phyloP scores from a whole-genome alignment of 2,797 vertebrate species.

The Otus scops region DNA sequence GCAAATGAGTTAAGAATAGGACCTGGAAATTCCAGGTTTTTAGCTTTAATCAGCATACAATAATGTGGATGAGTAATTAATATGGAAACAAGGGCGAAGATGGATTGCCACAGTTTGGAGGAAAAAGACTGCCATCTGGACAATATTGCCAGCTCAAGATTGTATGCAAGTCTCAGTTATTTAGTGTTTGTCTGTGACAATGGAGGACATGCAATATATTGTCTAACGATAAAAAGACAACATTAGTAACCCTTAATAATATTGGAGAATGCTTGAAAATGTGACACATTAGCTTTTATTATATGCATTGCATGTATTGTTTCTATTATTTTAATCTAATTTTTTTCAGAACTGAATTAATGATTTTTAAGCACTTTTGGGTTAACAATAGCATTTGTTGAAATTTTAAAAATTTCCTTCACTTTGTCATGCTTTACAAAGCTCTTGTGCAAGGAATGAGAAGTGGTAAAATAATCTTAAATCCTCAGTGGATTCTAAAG shows the following conservation, averaged over 20 bases:
- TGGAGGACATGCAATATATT: neutral
- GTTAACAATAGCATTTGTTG: neutral
- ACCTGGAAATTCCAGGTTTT: neutral
- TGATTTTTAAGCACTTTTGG: neutral
- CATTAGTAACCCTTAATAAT: neutral
- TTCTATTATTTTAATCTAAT: neutral
- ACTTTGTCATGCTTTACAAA: neutral
- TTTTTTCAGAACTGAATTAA: neutral
- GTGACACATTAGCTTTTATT: neutral
- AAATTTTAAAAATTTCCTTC: neutral
- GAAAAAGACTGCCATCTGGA: constrained; percentile 24
- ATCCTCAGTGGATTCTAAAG: neutral
- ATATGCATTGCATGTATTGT: neutral
- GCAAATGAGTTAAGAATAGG: neutral
- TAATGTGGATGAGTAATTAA: neutral
- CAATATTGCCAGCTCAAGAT: neutral
- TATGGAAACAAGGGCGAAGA: constrained; percentile 10
- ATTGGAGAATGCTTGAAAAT: neutral
- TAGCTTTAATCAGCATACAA: neutral
- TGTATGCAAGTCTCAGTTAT: neutral
- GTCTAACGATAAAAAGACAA: neutral
- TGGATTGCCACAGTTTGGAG: neutral
- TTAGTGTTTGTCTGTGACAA: neutral
- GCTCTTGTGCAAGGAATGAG: neutral
- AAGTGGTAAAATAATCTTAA: neutral